Conservation (phyloP, 2,888 invertebrate genomes). For the Tromatobia lineatoria region DNA sequence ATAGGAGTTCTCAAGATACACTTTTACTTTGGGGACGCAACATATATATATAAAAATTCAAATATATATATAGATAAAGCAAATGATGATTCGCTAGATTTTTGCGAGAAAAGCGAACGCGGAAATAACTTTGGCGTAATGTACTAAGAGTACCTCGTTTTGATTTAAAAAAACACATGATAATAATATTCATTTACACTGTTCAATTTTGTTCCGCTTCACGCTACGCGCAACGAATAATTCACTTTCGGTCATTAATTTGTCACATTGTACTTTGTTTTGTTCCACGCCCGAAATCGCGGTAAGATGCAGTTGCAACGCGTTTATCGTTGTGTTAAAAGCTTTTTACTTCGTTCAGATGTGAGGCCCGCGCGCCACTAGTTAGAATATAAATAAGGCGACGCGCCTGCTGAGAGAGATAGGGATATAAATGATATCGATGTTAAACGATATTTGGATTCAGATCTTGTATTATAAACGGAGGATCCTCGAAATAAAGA, state of each 20-base stretch:
- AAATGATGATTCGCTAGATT: slow-evolving; percentile 32
- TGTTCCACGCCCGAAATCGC: neutral
- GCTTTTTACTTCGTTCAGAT: neutral
- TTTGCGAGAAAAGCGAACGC: slow-evolving; percentile 7
- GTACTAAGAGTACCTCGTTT: slow-evolving; percentile 3
- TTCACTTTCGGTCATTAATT: slow-evolving; percentile 8
- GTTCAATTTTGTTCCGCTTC: slow-evolving; percentile 13
- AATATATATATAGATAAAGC: slow-evolving; percentile 36
- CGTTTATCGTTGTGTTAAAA: neutral
- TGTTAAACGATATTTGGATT: slow-evolving; percentile 50
- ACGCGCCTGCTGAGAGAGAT: neutral
- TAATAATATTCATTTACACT: neutral
- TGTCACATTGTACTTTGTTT: neutral
- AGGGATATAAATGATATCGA: slow-evolving; percentile 40
- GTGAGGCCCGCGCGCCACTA: neutral
- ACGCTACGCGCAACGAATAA: slow-evolving; percentile 21
- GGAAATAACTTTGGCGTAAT: neutral
- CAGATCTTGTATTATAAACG: slow-evolving; percentile 61
- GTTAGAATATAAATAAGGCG: neutral
- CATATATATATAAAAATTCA: slow-evolving; percentile 11
- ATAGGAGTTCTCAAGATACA: slow-evolving; percentile 77
- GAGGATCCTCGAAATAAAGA: slow-evolving; percentile 57
- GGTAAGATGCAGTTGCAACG: neutral
- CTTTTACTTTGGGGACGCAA: slow-evolving; percentile 36
- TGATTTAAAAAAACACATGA: slow-evolving; percentile 7